Evolutionary conservation across 2,113 vertebrate species (phyloP), one percentile per base, ranked within the genome.

Genomic region (Lipophrys pholis): DNA sequence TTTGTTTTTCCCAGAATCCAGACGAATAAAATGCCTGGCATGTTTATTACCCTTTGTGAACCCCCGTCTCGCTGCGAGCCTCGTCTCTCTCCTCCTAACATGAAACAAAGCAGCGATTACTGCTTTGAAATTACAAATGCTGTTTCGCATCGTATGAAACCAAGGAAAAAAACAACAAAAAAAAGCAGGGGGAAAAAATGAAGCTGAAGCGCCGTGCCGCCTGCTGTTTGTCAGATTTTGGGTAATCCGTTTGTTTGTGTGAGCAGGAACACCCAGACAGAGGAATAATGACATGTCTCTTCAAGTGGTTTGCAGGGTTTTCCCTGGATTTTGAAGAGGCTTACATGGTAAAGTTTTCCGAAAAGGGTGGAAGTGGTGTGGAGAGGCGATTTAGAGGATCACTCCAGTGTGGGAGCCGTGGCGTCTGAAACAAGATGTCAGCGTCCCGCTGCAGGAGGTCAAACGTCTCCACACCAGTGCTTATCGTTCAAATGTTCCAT

Each of bases 191-290:
- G 15, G 51, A 64, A 58, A 52, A 30, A 55, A 75, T 46, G 2
- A n/a, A 56, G 36, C 17, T 43, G 35, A 75, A 73, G 55, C 15
- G 30, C 59, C 11, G 42, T 30, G 30, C 65, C 11, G 30, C 68
- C 67, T 0, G 48, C 66, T 73, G 54, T 73, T 82, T 80, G 81
- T 87, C 76, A 83, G 74, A 82, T 80, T 83, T 64, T 51, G 59
- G 69, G 78, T 85, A 82, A 84, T 84, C 76, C 63, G 7, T 80
- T 85, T 86, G 83, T 85, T 87, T 84, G 43, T 76, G 72, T 83
- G 68, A 53, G 59, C 59, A 57, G 77, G 69, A 85, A 87, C 61
- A 81, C 81, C 58, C 76, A 71, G 71, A 74, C 81, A 83, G 77
- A 64, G 64, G 66, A 81, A 80, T 82, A 84, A 76, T 78, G 71